These are phyloP conservation scores for Bubo bubo DNA, from an alignment of 2,113 vertebrate species.

Conservation along the genomic window DNA sequence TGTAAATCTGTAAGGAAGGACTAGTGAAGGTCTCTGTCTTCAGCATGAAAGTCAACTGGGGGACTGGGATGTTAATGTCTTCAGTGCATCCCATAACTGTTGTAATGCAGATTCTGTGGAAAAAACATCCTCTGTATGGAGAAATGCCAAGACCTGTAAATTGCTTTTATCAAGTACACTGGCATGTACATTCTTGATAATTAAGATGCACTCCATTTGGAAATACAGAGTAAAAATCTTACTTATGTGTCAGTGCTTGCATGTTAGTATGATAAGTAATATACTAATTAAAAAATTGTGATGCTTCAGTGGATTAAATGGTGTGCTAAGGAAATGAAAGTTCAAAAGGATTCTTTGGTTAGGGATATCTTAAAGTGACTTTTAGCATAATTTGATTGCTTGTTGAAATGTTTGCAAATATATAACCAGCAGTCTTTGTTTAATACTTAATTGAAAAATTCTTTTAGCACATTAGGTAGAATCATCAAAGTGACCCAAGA, in stretches of 20 bases:
- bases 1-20: not conserved
- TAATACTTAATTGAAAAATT: conserved; percentile 7
- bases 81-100: not conserved
- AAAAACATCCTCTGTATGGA: not conserved
- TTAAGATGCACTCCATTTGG: not conserved
- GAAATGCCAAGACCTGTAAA: not conserved
- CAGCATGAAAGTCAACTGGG: not conserved
- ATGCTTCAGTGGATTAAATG: not conserved
- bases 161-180: not conserved
- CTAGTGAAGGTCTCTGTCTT: not conserved
- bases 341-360: not conserved
- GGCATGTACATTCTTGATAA: not conserved
- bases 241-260: not conserved
- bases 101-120: not conserved
- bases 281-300: not conserved
- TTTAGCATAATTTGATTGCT: not conserved
- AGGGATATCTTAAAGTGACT: not conserved
- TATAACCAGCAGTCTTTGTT: conserved; percentile 30
- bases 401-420: conserved; percentile 36
- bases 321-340: not conserved
- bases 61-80: not conserved
- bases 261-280: not conserved
- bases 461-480: conserved; percentile 89
- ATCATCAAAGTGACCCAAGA: conserved; percentile 97
- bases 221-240: not conserved